Conservation (phyloP, 2,113 vertebrate species). For the Oreochromis spilurus region DNA sequence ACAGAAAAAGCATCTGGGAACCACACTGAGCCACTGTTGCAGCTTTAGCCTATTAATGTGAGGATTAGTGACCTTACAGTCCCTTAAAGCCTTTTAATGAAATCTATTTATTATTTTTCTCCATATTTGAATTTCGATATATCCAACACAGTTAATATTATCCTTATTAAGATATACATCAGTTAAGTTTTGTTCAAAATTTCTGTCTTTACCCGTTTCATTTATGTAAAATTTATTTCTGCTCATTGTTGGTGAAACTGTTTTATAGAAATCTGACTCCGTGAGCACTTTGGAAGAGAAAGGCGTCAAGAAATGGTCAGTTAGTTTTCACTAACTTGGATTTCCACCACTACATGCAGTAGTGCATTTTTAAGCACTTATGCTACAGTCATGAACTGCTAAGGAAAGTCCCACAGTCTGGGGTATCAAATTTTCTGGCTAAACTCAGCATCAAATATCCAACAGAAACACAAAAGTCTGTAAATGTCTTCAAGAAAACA, state of each 20-base stretch:
- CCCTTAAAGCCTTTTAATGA: neutral
- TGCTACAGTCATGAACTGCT: neutral
- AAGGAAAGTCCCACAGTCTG: neutral
- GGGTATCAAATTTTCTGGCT: neutral
- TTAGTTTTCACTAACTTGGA: neutral
- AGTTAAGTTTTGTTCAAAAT: neutral
- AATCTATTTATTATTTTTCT: neutral
- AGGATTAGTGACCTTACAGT: neutral
- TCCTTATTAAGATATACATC: neutral
- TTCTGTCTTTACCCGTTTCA: rapidly evolving
- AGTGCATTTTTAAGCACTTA: neutral
- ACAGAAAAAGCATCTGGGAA: neutral
- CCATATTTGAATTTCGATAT: neutral
- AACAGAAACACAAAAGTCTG: neutral
- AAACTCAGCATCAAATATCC: neutral
- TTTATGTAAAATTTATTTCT: neutral
- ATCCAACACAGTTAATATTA: neutral
- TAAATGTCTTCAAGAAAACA: neutral
- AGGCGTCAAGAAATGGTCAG: neutral
- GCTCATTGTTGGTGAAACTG: neutral
- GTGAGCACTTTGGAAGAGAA: neutral
- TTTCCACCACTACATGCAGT: neutral
- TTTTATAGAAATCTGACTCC: neutral
- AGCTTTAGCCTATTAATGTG: neutral
- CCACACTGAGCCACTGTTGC: neutral